These are phyloP conservation scores for Porites evermanni DNA, from an alignment of 92 coral and sea anemone genomes.

Conservation along the genomic window DNA sequence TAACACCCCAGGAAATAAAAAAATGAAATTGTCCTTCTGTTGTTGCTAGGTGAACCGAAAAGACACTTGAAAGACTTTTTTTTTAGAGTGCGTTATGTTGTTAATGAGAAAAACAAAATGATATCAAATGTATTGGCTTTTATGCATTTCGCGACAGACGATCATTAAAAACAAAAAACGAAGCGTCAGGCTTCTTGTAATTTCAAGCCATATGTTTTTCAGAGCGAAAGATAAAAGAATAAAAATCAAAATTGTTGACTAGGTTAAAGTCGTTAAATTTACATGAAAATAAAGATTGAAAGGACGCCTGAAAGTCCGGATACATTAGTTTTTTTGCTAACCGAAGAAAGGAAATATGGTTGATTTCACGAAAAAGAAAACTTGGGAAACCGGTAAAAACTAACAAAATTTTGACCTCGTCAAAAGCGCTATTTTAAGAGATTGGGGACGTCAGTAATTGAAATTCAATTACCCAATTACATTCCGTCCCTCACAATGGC, in stretches of 20 bases:
- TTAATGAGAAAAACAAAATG: not conserved
- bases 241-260: not conserved
- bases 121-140: slow-evolving; percentile 14
- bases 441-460: slow-evolving; percentile 16
- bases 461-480: slow-evolving; percentile 40
- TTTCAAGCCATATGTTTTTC: not conserved
- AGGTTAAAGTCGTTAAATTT: too few species aligned
- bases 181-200: not conserved
- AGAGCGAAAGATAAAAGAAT: not conserved
- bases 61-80: not conserved
- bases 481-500: slow-evolving; percentile 7
- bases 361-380: too few species aligned
- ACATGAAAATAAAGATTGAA: too few species aligned
- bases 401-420: too few species aligned
- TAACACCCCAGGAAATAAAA: not conserved
- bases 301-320: too few species aligned
- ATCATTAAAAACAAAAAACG: not conserved
- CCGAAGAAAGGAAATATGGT: too few species aligned
- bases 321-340: too few species aligned
- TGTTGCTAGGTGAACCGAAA: slow-evolving; percentile 29
- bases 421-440: not conserved
- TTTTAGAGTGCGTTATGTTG: not conserved
- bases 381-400: too few species aligned
- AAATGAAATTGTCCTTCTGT: not conserved
- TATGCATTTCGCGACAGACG: not conserved